Evolutionary conservation across 1,140 invertebrate species (phyloP), one percentile per base, ranked within the genome.

Genomic region (Brachionus calyciflorus): DNA sequence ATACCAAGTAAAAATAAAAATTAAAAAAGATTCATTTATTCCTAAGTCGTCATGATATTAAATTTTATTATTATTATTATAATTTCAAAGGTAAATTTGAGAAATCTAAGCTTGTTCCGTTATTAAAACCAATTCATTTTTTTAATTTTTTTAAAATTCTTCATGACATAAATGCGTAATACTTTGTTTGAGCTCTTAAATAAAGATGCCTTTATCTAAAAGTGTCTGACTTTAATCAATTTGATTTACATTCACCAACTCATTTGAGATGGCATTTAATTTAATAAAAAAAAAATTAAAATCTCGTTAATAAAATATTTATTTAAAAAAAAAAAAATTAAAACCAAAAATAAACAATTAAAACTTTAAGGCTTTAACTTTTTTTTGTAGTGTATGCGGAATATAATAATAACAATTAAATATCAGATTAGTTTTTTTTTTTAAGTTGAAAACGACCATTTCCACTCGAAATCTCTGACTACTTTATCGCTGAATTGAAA

Each of bases 401-500:
- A 44, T 12, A 44, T 44, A 44, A 44, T 2, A 44, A 55, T 55
- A 63, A 63, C 57, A 63, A 63, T 63, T 21, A 63, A 63, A n/a
- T n/a, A n/a, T n/a, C n/a, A n/a, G n/a, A n/a, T 14, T 14, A 7
- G n/a, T 46, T 14, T 46, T 14, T 46, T 14, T 46, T 14, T 14
- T 65, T 44, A 65, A 44, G 40, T 44, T 44, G 60, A 65, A 65
- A 65, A 65, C 14, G 60, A 65, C 69, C 69, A 73, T 21, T 73
- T 73, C 46, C 46, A 55, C 24, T 73, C 46, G 19, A 55, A 55
- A 49, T 73, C 37, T 14, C 51, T 48, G 7, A 73, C 51, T n/a
- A 73, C 69, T 73, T 73, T 73, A 19, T 73, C 69, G 17, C 69
- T 73, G n/a, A 73, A 73, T 73, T 73, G 69, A 41, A 73, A 73